Percentiles rank a stretch among this genome's conserved stretches.
phyloP scores from a whole-genome alignment of 2,113 vertebrate species.

The Tragelaphus strepsiceros region DNA sequence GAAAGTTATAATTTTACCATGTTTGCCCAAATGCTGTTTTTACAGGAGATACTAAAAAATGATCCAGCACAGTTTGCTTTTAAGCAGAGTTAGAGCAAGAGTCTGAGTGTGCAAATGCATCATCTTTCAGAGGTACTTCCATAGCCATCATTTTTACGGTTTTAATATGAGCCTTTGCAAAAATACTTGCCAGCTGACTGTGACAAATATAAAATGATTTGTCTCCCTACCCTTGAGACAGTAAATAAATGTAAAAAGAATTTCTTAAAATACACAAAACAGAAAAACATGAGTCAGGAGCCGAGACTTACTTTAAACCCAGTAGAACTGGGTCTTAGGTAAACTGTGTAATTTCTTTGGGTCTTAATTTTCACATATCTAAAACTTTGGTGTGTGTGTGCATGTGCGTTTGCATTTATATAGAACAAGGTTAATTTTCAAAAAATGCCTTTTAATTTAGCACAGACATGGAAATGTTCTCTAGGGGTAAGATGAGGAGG shows the following conservation, averaged over 20 bases:
- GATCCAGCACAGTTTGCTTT: background rate
- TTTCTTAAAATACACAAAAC: background rate
- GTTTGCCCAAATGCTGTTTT: background rate
- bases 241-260: background rate
- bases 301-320: background rate
- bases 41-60: background rate
- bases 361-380: background rate
- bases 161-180: constrained; percentile 27
- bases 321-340: background rate
- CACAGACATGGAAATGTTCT: background rate
- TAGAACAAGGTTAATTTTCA: background rate
- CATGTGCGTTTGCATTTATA: background rate
- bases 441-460: constrained; percentile 9
- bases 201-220: constrained; percentile 12
- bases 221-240: background rate
- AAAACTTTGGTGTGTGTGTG: background rate
- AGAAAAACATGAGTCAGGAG: background rate
- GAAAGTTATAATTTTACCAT: background rate
- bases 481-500: background rate
- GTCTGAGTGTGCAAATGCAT: background rate
- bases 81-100: background rate
- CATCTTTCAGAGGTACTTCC: background rate
- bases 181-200: background rate
- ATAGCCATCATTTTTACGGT: background rate
- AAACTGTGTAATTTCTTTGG: background rate